Conservation (phyloP, 2,797 vertebrate genomes). For the Macrochelys suwanniensis region DNA sequence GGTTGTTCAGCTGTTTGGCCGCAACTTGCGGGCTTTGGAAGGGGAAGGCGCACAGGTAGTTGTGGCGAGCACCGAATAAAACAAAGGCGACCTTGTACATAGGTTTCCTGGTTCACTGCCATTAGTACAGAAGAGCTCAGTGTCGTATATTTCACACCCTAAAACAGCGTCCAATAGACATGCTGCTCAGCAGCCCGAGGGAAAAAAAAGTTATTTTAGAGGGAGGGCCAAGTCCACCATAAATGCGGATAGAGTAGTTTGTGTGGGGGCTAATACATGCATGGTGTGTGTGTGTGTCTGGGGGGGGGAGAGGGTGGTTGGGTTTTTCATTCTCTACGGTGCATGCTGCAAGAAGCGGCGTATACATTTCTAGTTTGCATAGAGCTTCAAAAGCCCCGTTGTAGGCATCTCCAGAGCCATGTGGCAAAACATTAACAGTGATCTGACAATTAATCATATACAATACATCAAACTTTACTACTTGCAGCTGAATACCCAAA, state of each 20-base stretch:
- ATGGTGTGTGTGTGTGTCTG: background rate
- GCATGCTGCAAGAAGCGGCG: accelerated
- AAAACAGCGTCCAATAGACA: background rate
- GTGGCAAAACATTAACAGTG: background rate
- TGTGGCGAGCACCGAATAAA: background rate
- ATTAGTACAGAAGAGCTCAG: background rate
- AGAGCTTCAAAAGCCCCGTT: no score
- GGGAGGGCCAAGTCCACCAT: background rate
- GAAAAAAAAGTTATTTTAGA: background rate
- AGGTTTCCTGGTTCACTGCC: background rate
- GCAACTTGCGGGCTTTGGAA: no score
- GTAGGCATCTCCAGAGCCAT: accelerated
- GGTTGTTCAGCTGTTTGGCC: background rate
- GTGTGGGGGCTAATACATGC: accelerated
- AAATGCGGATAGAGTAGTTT: background rate
- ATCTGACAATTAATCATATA: accelerated
- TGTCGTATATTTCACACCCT: background rate
- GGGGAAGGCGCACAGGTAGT: background rate
- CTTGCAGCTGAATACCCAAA: background rate
- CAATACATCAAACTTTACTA: background rate
- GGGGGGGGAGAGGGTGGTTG: accelerated
- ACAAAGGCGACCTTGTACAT: background rate
- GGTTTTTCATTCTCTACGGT: accelerated
- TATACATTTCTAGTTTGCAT: background rate
- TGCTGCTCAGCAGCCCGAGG: background rate